phyloP scores from a whole-genome alignment of 2,113 vertebrate genomes.

The Pluvianellus socialis region DNA sequence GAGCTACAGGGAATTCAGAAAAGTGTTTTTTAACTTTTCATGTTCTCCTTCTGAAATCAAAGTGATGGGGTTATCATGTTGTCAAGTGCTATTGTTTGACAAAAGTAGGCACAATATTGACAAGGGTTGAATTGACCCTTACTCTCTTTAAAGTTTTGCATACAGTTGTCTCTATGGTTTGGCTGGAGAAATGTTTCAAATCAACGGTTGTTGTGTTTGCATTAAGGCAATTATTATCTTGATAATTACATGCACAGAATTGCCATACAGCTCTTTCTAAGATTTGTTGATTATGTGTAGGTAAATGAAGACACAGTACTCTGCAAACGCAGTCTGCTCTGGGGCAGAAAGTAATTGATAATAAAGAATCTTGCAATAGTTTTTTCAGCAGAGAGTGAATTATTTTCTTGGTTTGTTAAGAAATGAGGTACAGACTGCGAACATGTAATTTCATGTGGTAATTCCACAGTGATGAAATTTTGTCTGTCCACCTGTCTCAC shows the following conservation, averaged over 20 bases:
- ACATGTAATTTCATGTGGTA: not conserved
- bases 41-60: constrained; percentile 39
- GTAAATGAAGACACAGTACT: not conserved
- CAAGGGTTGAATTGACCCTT: not conserved
- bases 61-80: constrained; percentile 7
- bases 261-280: not conserved
- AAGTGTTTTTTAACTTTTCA: constrained; percentile 13
- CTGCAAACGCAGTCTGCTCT: not conserved
- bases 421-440: accelerated
- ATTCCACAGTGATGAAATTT: not conserved
- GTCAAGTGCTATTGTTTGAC: not conserved
- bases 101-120: not conserved
- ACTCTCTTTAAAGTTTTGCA: not conserved
- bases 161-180: not conserved
- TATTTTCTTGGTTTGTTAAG: not conserved
- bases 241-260: not conserved
- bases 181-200: not conserved
- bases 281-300: not conserved
- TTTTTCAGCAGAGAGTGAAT: not conserved
- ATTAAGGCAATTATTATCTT: not conserved
- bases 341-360: not conserved
- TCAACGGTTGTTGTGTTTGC: not conserved
- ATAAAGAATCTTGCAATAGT: not conserved
- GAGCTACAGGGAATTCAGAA: constrained; percentile 30
- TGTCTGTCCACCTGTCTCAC: not conserved